Base-by-base conservation (phyloP, 2,888 invertebrate species). In the Caenorhabditis wallacei region DNA sequence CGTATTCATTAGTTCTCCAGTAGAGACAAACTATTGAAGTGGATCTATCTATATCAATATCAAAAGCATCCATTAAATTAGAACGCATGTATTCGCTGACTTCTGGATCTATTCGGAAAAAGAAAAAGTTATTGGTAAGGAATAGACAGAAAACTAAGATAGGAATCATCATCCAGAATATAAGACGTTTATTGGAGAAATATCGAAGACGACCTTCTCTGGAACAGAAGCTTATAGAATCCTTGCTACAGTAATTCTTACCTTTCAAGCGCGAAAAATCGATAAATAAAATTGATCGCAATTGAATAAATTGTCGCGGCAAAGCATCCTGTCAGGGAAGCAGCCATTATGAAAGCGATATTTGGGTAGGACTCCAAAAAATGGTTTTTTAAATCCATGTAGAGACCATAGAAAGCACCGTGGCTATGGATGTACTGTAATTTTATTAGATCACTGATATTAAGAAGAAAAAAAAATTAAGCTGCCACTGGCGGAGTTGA, bases 201-300 rank as follows among this genome's bases (percentile, higher is more conserved):
- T 43, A 63, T 0, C 63, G 53, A 1, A 75, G 57, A 16, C 56
- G 43, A 8, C 74, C 74, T 64, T 57, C 43, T 20, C 74, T 75
- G 72, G 5, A 72, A 30, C 30, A 30, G 40, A 1, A 43, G n/a
- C 1, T 53, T 53, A 10, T n/a, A n/a, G n/a, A n/a, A n/a, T n/a
- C n/a, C n/a, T n/a, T n/a, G n/a, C n/a, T n/a, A n/a, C n/a, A 13
- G 13, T 40, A 40, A 13, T 11, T 18, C 16, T 5, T 18, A 78
- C 78, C 78, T 78, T 53, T 71, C 40, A 43, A 79, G 37, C 5
- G 79, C 79, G 18, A 64, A 79, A 22, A 57, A 71, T 40, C 79
- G 46, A 51, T 66, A 79, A 4, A 79, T 22, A 20, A 79, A 79
- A 56, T 79, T 71, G 11, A 79, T 48, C 5, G 70, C 51, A 10